Base-by-base conservation (phyloP, 1,140 invertebrate species). In the Cataglyphis hispanica region DNA sequence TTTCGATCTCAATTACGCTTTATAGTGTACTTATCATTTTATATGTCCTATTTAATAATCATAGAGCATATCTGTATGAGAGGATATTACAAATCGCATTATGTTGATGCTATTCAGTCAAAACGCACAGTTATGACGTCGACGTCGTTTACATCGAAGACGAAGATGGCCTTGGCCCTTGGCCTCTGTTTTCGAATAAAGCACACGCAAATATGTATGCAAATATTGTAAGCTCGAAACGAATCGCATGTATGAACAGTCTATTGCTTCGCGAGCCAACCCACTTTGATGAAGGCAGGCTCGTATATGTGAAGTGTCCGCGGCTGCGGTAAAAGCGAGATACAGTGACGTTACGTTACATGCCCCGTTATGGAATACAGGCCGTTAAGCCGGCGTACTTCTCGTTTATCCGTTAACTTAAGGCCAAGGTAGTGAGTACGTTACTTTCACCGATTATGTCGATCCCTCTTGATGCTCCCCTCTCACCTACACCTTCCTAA, bases 391-490 rank as follows among this genome's bases (percentile, higher is more conserved):
- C 34, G 72, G 40, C 22, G 50, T 61, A 78, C 86, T 87, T 84
- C 72, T 84, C 72, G 69, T 75, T 90, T 90, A 90, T 90, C 86
- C 89, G 61, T 77, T 88, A 90, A 90, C 86, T 86, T 90, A 90
- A 90, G 89, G 89, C 89, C 89, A 90, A 90, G 89, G 89, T 90
- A 86, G 89, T 88, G 72, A 58, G 53, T 84, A 87, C 60, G 88
- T 89, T 85, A 90, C 89, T 90, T 90, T 90, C 89, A 90, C 89
- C 89, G 86, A 90, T 90, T 90, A 90, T 90, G 88, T 90, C 83
- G 84, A 87, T 87, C 50, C 89, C 85, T 89, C 72, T 85, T 69
- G 75, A 66, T 64, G 61, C 46, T 56, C 19, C 27, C 11, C 25
- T 50, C 27, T 53, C 43, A 37, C 37, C 66, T 34, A 50, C 74